phyloP scores from a whole-genome alignment of 2,113 vertebrate species.

The Vanacampus margaritifer region DNA sequence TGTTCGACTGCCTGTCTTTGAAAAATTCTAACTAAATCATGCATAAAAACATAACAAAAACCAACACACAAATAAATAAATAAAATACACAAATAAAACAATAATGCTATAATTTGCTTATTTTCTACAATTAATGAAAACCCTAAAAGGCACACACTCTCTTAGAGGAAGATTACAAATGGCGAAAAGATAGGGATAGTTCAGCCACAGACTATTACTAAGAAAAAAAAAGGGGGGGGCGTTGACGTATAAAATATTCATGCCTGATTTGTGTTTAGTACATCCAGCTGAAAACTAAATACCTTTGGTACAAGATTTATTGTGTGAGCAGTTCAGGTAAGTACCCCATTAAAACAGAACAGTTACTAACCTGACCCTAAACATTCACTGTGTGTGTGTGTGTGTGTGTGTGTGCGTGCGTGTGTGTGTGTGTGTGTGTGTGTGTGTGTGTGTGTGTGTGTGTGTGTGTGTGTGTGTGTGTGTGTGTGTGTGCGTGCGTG shows the following conservation, averaged over 20 bases:
- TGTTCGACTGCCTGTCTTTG: slow-evolving; percentile 6
- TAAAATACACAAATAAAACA: no score
- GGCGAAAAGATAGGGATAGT: no score
- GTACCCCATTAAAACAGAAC: slow-evolving; percentile 44
- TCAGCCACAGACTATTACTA: no score
- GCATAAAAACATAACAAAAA: neutral
- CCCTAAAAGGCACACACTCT: no score
- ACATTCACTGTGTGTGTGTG: slow-evolving; percentile 7
- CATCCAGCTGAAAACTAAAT: slow-evolving; percentile 28
- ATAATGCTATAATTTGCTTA: no score
- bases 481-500: slow-evolving; percentile 3
- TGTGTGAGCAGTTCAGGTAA: slow-evolving; percentile 41
- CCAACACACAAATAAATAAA: neutral
- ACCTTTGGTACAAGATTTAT: slow-evolving; percentile 43
- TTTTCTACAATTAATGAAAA: no score
- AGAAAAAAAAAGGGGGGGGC: no score
- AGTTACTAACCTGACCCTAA: slow-evolving; percentile 36
- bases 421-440: slow-evolving; percentile 7
- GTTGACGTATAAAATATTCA: no score
- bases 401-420: slow-evolving; percentile 15
- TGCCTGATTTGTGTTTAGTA: slow-evolving; percentile 19
- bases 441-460: neutral
- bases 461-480: neutral
- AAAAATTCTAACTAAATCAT: neutral
- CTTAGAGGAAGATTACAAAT: no score